Conservation (phyloP, 2,888 invertebrate genomes). For the Drosophila anomalata region DNA sequence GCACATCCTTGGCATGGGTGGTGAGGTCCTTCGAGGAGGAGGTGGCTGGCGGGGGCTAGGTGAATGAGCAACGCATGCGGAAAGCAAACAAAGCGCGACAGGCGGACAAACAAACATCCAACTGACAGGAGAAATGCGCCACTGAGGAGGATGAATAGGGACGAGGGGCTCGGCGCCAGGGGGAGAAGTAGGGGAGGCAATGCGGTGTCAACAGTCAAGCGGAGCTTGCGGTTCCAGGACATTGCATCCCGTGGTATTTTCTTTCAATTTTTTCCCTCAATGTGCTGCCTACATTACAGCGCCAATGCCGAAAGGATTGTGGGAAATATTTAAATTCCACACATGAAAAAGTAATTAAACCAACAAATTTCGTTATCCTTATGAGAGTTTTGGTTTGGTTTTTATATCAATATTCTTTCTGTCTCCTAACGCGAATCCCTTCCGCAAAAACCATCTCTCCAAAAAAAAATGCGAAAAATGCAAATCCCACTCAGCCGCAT, state of each 20-base stretch:
- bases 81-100: constrained; percentile 75
- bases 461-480: not conserved
- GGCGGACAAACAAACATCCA: constrained; percentile 64
- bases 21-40: constrained; percentile 12
- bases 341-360: not conserved
- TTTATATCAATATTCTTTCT: not conserved
- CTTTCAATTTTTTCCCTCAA: constrained; percentile 34
- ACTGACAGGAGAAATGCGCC: constrained; percentile 48
- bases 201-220: constrained; percentile 68
- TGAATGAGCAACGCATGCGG: constrained; percentile 59
- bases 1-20: not conserved
- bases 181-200: not conserved
- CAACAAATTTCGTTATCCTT: not conserved
- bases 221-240: constrained; percentile 59
- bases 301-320: not conserved
- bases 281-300: constrained; percentile 36
- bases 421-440: not conserved
- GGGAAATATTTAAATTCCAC: not conserved
- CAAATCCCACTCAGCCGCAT: constrained; percentile 6
- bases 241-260: constrained; percentile 58
- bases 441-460: not conserved
- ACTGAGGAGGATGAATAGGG: constrained; percentile 42
- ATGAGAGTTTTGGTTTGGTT: not conserved
- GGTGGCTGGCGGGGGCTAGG: constrained; percentile 30
- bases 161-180: constrained; percentile 8